Base-by-base conservation (phyloP, 2,797 vertebrate species). In the Tiaroga cobitis region DNA sequence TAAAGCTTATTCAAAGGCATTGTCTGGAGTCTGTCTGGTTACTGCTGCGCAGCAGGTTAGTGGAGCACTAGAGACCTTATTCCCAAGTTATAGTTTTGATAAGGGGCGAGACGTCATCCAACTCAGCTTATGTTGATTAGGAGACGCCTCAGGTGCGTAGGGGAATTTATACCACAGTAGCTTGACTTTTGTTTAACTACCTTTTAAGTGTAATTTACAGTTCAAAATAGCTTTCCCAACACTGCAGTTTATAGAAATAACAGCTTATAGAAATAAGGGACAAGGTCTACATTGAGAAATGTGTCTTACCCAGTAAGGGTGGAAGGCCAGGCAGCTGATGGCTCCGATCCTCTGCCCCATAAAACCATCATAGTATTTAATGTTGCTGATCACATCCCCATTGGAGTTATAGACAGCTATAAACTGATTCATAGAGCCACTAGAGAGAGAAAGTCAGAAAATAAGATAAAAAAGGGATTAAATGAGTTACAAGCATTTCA, bases 371-470 rank as follows among this genome's bases (percentile, higher is more conserved):
- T 99, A 99, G 94, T 99, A 99, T 80, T 99, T 99, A 90, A 99
- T 99, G 89, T 98, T 97, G 95, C 97, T 99, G 96, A 99, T 97
- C 86, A 98, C 95, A 51, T 99, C 98, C 0, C 98, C 98, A 0
- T 91, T 97, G 0, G 96, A 93, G 0, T 95, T 99, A 95, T 99
- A 98, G 89, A 99, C 95, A 0, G 98, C 97, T 0, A 98, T 99
- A 95, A 99, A 99, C 94, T 99, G 98, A 90, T 99, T 99, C 98
- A 99, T 97, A 1, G 98, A 99, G 89, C 98, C 98, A 13, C 98
- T 99, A 91, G 39, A n/a, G 37, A 46, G 0, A 46, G 69, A 34
- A 41, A 16, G 51, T 37, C 29, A 34, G 56, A 78, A 16, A 79
- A 29, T 4, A 6, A 67, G 61, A 80, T n/a, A 63, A 43, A 65